Evolutionary conservation across 2,888 invertebrate species (phyloP).

Genomic region (Carpatolechia fugitivella): DNA sequence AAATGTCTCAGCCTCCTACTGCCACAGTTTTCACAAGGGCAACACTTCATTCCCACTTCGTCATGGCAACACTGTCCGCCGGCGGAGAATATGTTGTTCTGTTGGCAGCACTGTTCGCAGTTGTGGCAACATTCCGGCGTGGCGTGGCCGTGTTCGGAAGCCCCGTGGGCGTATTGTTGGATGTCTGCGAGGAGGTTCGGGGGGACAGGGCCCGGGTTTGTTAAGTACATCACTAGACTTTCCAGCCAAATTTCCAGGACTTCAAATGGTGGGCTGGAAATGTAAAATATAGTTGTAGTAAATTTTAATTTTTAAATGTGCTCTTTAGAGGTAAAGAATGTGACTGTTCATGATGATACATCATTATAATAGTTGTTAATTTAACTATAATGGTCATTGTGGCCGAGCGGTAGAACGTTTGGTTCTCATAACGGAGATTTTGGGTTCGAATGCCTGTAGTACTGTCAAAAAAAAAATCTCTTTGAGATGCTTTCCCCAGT

Average conservation of each 20-base stretch:
- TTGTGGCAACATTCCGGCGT: conserved; percentile 44
- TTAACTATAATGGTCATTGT: too few species aligned
- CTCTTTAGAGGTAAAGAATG: too few species aligned
- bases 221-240: conserved; percentile 85
- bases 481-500: too few species aligned
- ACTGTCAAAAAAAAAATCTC: too few species aligned
- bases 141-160: conserved; percentile 79
- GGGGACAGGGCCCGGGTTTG: conserved; percentile 81
- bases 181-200: conserved; percentile 86
- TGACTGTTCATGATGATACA: too few species aligned
- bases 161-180: conserved; percentile 78
- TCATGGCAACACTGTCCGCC: conserved; percentile 3
- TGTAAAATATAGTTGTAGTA: neutral
- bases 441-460: too few species aligned
- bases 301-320: neutral
- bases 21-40: conserved; percentile 21
- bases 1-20: conserved; percentile 23
- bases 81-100: conserved; percentile 23
- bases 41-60: conserved; percentile 2
- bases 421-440: too few species aligned
- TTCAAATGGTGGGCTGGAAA: conserved; percentile 92
- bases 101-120: conserved; percentile 12
- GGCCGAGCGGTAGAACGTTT: too few species aligned
- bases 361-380: too few species aligned
- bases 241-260: conserved; percentile 94